These are phyloP conservation scores for Scomber japonicus DNA, from an alignment of 2,113 vertebrate species.

Conservation along the genomic window DNA sequence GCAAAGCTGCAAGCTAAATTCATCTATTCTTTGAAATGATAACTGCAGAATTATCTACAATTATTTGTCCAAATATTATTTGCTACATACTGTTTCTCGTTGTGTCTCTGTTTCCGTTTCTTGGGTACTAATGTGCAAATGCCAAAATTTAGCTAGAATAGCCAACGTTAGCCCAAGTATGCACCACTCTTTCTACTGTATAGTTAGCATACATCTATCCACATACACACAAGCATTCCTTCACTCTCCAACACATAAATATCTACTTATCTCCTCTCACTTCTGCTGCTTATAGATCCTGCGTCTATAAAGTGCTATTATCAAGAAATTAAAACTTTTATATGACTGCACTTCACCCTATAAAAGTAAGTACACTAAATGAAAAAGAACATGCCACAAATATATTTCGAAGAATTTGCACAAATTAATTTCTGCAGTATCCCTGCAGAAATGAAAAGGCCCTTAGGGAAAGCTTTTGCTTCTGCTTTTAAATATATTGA, in stretches of 20 bases:
- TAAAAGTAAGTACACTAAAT: neutral
- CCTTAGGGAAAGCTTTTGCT: neutral
- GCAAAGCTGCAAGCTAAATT: neutral
- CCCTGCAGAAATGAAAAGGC: neutral
- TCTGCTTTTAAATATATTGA: slow-evolving; percentile 16
- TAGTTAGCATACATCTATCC: too few species aligned
- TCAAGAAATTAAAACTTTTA: neutral
- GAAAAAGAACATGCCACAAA: neutral
- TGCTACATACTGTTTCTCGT: too few species aligned
- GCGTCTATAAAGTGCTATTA: neutral
- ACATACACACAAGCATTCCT: too few species aligned
- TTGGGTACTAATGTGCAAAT: too few species aligned
- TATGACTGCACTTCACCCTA: neutral
- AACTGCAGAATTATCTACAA: neutral
- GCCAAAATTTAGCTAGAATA: too few species aligned
- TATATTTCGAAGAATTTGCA: slow-evolving; percentile 8
- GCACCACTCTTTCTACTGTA: too few species aligned
- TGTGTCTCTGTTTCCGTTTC: too few species aligned
- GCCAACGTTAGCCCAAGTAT: too few species aligned
- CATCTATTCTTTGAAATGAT: neutral
- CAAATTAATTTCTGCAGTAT: slow-evolving; percentile 11
- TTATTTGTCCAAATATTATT: too few species aligned
- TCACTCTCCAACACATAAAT: too few species aligned
- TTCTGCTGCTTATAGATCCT: neutral
- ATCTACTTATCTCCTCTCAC: neutral